Evolutionary conservation across 2,888 invertebrate species (phyloP).

Genomic region (Horisme vitalbata): DNA sequence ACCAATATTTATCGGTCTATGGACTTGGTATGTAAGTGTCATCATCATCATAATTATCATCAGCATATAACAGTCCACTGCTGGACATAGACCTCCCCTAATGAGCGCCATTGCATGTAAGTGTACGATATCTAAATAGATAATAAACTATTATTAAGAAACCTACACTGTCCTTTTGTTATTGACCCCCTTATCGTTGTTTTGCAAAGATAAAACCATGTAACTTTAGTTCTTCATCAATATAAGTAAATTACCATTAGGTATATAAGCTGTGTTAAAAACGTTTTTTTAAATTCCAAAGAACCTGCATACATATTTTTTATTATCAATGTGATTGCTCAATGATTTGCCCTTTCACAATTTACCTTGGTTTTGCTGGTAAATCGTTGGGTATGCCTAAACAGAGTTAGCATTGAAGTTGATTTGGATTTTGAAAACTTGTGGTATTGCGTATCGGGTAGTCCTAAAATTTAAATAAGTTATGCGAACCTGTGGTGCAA

Average conservation of each 20-base stretch:
- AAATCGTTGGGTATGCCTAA: conserved; percentile 40
- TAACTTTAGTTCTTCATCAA: conserved; percentile 26
- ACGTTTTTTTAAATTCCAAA: no score
- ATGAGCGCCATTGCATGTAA: no score
- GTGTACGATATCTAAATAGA: no score
- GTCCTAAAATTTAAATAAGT: no score
- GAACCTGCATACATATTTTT: conserved; percentile 35
- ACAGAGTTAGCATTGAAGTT: conserved; percentile 29
- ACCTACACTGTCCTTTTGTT: conserved; percentile 1
- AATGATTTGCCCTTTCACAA: conserved; percentile 60
- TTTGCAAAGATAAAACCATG: conserved; percentile 34
- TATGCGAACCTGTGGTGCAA: conserved; percentile 70
- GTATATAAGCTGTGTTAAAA: no score
- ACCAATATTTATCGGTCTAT: background rate
- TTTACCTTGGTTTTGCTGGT: conserved; percentile 59
- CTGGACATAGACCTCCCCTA: no score
- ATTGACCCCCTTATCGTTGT: no score
- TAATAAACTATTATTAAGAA: no score
- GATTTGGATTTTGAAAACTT: conserved; percentile 38
- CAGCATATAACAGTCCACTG: no score
- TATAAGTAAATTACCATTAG: no score
- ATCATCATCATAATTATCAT: no score
- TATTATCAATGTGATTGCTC: conserved; percentile 41
- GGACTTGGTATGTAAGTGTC: background rate
- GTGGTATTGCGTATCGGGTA: background rate